Evolutionary conservation across 2,113 vertebrate genomes (phyloP).

Genomic region (Neopipo cinnamomea): DNA sequence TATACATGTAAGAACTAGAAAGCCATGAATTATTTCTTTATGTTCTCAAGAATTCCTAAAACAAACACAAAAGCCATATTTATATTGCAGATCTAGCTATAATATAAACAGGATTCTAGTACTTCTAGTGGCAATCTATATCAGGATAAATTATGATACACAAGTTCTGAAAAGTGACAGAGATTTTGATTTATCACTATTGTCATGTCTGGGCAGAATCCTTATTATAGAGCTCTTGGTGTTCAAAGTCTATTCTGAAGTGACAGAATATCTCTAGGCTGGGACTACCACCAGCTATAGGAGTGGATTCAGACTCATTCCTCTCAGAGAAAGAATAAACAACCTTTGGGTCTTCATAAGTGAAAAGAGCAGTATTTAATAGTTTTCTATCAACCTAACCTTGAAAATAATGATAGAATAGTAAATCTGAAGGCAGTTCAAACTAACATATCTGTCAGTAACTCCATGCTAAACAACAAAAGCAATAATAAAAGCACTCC

Average conservation of each 20-base stretch:
- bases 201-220: accelerated
- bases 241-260: neutral
- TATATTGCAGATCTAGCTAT: neutral
- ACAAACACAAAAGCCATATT: accelerated
- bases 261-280: neutral
- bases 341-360: neutral
- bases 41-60: neutral
- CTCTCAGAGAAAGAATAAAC: neutral
- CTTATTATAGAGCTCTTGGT: neutral
- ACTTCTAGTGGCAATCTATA: neutral
- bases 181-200: neutral
- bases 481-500: neutral
- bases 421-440: neutral
- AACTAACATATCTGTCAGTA: neutral
- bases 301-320: neutral
- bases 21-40: neutral
- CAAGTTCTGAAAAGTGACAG: neutral
- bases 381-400: neutral
- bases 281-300: neutral
- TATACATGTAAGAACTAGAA: neutral
- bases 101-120: neutral
- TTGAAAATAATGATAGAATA: neutral
- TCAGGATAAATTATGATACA: neutral
- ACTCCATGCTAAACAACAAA: neutral
- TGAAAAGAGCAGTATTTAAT: neutral